phyloP scores from a whole-genome alignment of 1,140 invertebrate genomes.

The Pseudoatta argentina region DNA sequence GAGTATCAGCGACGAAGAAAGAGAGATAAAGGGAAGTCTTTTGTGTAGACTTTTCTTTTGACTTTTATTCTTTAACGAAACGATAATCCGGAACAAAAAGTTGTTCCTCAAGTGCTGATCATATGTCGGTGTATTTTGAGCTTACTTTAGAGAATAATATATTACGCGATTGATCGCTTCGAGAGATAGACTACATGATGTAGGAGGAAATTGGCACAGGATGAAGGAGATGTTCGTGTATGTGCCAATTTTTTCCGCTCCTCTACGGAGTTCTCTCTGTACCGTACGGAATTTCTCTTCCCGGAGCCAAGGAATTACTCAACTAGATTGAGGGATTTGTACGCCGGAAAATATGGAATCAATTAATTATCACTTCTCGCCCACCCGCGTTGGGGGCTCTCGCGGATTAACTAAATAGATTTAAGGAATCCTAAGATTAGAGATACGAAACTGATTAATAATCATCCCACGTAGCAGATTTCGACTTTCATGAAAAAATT shows the following conservation, averaged over 20 bases:
- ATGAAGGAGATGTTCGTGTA: constrained; percentile 40
- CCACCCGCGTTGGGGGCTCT: not conserved
- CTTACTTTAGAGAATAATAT: not conserved
- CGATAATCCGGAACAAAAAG: not conserved
- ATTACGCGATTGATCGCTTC: not conserved
- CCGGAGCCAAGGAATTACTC: constrained; percentile 52
- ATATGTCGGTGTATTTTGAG: constrained; percentile 19
- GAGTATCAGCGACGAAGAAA: not conserved
- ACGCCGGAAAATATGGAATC: constrained; percentile 57
- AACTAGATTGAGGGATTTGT: constrained; percentile 57
- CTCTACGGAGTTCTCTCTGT: not conserved
- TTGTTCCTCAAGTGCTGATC: not conserved
- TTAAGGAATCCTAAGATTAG: constrained; percentile 40
- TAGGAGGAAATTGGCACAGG: constrained; percentile 32
- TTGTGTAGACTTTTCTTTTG: not conserved
- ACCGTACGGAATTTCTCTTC: constrained; percentile 13
- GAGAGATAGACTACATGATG: not conserved
- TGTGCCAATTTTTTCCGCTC: constrained; percentile 46
- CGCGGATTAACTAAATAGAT: constrained; percentile 48
- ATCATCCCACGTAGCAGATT: not conserved
- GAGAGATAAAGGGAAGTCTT: too few species aligned
- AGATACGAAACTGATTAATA: constrained; percentile 36
- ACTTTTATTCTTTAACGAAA: constrained; percentile 9
- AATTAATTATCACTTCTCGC: constrained; percentile 57
- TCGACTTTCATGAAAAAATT: not conserved